Evolutionary conservation across 2,113 vertebrate species (phyloP).

Genomic region (Anthoscopus minutus): DNA sequence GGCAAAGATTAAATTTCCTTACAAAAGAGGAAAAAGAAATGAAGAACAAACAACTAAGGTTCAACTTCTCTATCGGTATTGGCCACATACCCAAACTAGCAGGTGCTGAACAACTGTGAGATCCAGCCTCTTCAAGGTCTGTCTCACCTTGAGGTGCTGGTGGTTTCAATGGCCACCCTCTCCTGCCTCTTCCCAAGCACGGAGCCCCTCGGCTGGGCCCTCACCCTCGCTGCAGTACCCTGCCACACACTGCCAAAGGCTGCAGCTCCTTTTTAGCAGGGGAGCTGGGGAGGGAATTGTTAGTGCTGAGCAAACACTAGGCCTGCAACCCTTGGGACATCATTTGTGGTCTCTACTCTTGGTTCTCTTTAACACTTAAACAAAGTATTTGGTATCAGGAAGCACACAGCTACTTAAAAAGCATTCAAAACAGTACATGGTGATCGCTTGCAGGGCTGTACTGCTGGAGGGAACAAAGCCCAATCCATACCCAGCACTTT

Average conservation of each 20-base stretch:
- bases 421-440: background rate
- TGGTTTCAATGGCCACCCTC: too few relatives aligned
- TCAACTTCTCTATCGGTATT: background rate
- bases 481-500: background rate
- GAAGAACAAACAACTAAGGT: background rate
- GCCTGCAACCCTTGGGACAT: background rate
- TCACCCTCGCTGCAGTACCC: fast-evolving
- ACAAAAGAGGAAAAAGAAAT: background rate
- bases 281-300: background rate
- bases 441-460: background rate
- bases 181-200: background rate
- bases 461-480: background rate
- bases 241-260: background rate
- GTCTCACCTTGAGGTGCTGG: background rate
- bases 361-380: background rate
- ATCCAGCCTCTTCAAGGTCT: background rate
- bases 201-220: fast-evolving
- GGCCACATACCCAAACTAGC: fast-evolving
- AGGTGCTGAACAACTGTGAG: background rate
- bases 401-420: background rate
- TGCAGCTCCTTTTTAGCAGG: background rate
- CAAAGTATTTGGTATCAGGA: background rate
- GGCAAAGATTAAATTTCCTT: background rate
- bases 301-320: background rate
- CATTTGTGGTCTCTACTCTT: background rate